Conservation (phyloP, 2,113 vertebrate species). For the Arenaria interpres region DNA sequence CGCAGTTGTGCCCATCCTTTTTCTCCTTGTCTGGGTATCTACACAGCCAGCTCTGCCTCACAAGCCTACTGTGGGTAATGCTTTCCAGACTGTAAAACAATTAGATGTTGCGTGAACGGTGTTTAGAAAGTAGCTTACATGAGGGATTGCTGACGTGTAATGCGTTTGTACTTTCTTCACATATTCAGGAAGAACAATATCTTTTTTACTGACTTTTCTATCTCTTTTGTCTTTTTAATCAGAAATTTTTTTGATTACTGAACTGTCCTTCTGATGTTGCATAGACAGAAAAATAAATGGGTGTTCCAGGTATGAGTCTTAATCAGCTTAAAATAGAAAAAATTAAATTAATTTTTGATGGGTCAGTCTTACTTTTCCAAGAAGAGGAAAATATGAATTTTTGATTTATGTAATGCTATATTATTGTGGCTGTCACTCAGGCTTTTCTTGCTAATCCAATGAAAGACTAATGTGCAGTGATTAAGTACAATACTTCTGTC, state of each 20-base stretch:
- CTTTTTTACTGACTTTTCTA: background rate
- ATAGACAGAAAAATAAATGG: background rate
- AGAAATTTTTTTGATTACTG: background rate
- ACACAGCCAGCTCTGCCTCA: background rate
- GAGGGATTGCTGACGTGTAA: background rate
- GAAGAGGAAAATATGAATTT: background rate
- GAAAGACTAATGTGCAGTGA: conserved; percentile 18
- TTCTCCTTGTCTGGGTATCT: background rate
- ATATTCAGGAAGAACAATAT: background rate
- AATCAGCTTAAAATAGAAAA: conserved; percentile 20
- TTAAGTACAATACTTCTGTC: conserved; percentile 25
- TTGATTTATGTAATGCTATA: background rate
- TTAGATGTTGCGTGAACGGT: background rate
- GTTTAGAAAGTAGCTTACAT: background rate
- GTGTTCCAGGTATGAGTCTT: background rate
- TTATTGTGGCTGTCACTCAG: conserved; percentile 36
- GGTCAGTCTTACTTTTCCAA: background rate
- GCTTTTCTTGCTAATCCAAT: conserved; percentile 54
- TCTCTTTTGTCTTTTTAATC: background rate
- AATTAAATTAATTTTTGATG: conserved; percentile 21
- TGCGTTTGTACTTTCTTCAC: background rate
- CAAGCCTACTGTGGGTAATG: background rate
- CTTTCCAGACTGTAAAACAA: background rate
- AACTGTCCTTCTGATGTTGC: background rate
- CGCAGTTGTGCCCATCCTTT: background rate